Evolutionary conservation across 2,888 invertebrate genomes (phyloP), one percentile per base, ranked within the genome.

Genomic region (Hypercompe scribonia): DNA sequence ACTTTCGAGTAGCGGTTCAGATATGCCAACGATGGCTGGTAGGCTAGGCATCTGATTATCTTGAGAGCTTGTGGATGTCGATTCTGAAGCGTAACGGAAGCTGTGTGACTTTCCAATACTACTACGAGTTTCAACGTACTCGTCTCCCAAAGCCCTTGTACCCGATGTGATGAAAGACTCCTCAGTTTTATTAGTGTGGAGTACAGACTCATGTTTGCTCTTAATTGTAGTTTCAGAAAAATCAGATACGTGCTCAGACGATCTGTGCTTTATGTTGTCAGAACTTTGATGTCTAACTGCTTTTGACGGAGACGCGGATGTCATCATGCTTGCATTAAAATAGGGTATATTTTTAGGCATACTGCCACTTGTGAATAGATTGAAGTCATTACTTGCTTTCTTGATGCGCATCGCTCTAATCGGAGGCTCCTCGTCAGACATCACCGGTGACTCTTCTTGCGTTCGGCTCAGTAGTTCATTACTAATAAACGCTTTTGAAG

Each of bases 71-170:
- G 94, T 92, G 5, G 95, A 95, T 72, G 93, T 90, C 18, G 93
- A 90, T 82, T 96, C 96, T 50, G 96, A 96, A 78, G 96, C 95
- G 87, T 96, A 96, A 85, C 97, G 96, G 91, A 97, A 97, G 86
- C 97, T 97, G 79, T 97, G 97, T 3, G 97, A 97, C 89, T 97
- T 97, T 70, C 97, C 96, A 36, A 97, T 96, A 34, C 96, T 96
- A 89, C 96, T 96, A 79, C 96, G 93, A 46, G 95, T 90, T 85
- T 94, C 96, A 42, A 91, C 87, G 74, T 90, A 95, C 81, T 95
- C 95, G 63, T 95, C 95, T 36, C 94, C 95, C n/a, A 95, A 87
- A 74, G 95, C 94, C 81, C 93, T 90, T 73, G 93, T 78, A 15
- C 92, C 93, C 10, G 93, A 92, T 58, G 89, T 89, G 7, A 90